Base-by-base conservation (phyloP, 2,113 vertebrate genomes). In the Osmerus mordax region DNA sequence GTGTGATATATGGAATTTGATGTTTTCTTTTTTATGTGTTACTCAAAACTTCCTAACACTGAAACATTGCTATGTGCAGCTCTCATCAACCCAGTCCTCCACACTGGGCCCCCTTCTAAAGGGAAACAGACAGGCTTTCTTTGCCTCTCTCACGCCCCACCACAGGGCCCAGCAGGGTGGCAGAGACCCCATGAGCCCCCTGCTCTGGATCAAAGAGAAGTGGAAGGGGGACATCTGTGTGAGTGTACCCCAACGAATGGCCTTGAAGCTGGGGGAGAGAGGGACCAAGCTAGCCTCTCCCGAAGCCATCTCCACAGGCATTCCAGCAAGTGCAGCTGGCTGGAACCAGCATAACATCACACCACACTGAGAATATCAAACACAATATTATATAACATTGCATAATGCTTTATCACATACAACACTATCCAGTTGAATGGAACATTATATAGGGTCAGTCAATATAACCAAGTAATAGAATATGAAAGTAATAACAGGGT, bases 241-340 rank as follows among this genome's bases (percentile, higher is more conserved):
- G 25, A 25, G 52, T 32, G 15, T 52, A 29, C n/a, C 36, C 41
- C 18, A 23, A 41, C 8, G 15, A 51, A 55, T 21, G 51, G 52
- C 21, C 66, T 68, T 12, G 13, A 51, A 6, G 16, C 51, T 15
- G 7, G 47, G 47, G 23, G 23, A 16, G 19, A 28, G 16, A 25
- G 16, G 52, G 2, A 28, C 72, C 51, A 25, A 51, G 0, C 9
- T 25, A 32, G 53, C 53, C 67, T 64, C 1, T 0, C 41, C 3
- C 36, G 36, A 4, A 19, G 25, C 71, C 19, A 65, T 62, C 65
- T 70, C 71, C 63, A 72, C 68, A 74, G 70, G 25, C 64, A 71
- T 19, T 47, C 55, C 52, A 25, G 67, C 84, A 84, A 76, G 76
- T 82, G 82, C 67, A 36, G 70, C 56, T 60, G 36, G 69, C 32